phyloP scores from a whole-genome alignment of 2,113 vertebrate genomes.

The Capreolus pygargus region DNA sequence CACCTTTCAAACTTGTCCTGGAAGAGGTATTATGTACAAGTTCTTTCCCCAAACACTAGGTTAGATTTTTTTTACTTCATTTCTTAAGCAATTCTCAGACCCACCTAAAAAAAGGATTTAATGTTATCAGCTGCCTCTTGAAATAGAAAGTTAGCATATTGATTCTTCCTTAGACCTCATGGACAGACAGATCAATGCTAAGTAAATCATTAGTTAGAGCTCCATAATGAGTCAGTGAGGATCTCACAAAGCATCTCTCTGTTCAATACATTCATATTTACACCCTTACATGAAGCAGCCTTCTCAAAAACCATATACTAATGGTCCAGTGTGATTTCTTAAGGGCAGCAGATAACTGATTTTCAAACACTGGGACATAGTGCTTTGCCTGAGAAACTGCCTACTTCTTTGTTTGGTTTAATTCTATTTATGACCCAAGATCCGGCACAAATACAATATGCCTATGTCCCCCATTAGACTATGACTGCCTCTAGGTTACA shows the following conservation, averaged over 20 bases:
- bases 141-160: slow-evolving; percentile 39
- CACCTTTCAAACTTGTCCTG: not conserved
- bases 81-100: slow-evolving; percentile 1
- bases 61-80: not conserved
- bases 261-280: not conserved
- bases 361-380: not conserved
- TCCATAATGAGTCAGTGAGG: not conserved
- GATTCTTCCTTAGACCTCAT: slow-evolving; percentile 35
- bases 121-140: slow-evolving; percentile 40
- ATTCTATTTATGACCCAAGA: not conserved
- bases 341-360: not conserved
- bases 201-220: slow-evolving; percentile 10
- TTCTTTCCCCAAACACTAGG: not conserved
- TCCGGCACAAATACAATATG: not conserved
- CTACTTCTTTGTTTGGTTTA: not conserved
- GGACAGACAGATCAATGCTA: slow-evolving; percentile 44
- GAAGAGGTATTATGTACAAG: not conserved
- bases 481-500: not conserved
- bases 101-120: slow-evolving; percentile 25
- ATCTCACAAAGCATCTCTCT: not conserved
- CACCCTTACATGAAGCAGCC: not conserved
- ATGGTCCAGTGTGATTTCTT: not conserved
- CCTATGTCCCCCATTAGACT: not conserved
- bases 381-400: not conserved
- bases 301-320: not conserved